A percentile compares a stretch with the other conserved stretches of the same genome.
phyloP scores from a whole-genome alignment of 1,140 invertebrate species.

The Odontomachus brunneus region DNA sequence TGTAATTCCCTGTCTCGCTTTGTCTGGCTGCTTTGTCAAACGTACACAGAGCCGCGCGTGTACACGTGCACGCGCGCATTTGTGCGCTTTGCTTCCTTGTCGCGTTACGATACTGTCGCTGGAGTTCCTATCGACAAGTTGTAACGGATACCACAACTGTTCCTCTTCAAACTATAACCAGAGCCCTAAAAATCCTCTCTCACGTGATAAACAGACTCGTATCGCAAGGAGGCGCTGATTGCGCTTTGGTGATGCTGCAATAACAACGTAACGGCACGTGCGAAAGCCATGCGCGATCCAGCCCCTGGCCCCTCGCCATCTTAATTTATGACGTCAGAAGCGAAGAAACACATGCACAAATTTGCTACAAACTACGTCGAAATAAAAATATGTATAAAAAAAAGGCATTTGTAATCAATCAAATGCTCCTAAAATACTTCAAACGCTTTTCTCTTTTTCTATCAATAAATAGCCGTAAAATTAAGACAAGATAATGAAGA shows the following conservation, averaged over 20 bases:
- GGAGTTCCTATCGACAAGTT: conserved; percentile 13
- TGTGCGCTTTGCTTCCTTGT: background rate
- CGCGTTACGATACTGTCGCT: background rate
- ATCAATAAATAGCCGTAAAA: no score
- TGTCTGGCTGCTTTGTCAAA: conserved; percentile 27
- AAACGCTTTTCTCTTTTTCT: no score
- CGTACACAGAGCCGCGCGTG: background rate
- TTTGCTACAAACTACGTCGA: no score
- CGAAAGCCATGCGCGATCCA: conserved; percentile 60
- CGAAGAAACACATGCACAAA: no score
- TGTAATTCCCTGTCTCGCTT: conserved; percentile 71
- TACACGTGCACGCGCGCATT: background rate
- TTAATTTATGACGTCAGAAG: no score
- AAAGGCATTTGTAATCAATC: no score
- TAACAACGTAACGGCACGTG: conserved; percentile 11
- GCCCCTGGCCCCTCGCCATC: no score
- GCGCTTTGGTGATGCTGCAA: background rate
- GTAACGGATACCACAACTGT: background rate
- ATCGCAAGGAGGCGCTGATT: background rate
- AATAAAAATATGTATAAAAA: no score
- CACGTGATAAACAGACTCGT: no score
- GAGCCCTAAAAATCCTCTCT: no score
- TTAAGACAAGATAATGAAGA: no score
- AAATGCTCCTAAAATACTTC: no score
- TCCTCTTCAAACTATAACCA: background rate